Percentiles rank a stretch among this genome's conserved stretches.
These are phyloP conservation scores for Lagorchestes hirsutus DNA, from an alignment of 2,797 vertebrate species.

Conservation along the genomic window DNA sequence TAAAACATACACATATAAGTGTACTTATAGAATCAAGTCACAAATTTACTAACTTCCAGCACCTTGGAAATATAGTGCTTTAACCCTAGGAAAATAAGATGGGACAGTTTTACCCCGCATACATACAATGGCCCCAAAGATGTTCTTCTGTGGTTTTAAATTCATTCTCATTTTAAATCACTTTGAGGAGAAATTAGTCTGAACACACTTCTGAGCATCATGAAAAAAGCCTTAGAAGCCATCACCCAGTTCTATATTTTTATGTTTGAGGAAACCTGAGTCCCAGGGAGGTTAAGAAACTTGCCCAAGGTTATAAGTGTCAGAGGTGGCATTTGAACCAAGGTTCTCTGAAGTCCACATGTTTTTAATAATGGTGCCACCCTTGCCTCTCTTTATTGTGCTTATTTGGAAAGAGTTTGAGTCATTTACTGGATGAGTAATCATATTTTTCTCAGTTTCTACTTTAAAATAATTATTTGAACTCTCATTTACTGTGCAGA, in stretches of 20 bases:
- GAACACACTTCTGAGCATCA: constrained; percentile 14
- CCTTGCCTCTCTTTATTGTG: background rate
- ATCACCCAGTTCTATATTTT: background rate
- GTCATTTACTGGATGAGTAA: background rate
- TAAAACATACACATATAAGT: background rate
- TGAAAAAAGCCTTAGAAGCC: background rate
- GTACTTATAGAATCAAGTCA: background rate
- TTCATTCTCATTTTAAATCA: background rate
- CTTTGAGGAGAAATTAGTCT: background rate
- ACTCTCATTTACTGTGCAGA: background rate
- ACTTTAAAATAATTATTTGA: constrained; percentile 25
- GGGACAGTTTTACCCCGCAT: background rate
- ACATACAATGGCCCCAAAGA: background rate
- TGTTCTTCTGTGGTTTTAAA: background rate
- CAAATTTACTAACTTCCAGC: background rate
- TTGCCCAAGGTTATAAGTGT: background rate
- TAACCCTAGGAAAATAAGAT: background rate
- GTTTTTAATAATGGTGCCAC: background rate
- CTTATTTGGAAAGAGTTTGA: constrained; percentile 27
- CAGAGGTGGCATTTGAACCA: background rate
- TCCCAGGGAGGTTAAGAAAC: background rate
- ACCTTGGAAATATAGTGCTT: constrained; percentile 13
- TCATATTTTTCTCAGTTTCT: background rate
- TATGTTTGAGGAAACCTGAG: background rate
- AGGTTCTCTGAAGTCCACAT: background rate